Percentiles rank a stretch among this genome's conserved stretches.
These are phyloP conservation scores for Sarcophaga carnaria DNA, from an alignment of 2,888 invertebrate genomes.

Conservation along the genomic window DNA sequence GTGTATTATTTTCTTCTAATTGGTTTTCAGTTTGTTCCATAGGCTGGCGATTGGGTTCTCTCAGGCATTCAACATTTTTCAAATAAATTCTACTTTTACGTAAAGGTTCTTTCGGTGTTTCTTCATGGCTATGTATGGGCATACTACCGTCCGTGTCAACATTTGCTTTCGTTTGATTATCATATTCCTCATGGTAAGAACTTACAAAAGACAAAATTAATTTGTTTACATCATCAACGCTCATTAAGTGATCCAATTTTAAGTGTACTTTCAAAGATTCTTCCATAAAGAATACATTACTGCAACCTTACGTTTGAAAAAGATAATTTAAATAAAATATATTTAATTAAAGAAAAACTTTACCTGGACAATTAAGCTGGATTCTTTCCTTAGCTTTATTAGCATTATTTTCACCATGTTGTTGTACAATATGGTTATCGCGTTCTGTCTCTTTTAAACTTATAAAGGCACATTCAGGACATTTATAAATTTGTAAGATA, in stretches of 20 bases:
- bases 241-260: slow-evolving; percentile 87
- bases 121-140: background rate
- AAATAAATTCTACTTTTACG: slow-evolving; percentile 79
- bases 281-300: slow-evolving; percentile 85
- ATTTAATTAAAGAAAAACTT: slow-evolving; percentile 7
- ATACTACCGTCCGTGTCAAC: background rate
- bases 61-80: slow-evolving; percentile 80
- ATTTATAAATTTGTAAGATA: slow-evolving; percentile 72
- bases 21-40: slow-evolving; percentile 70
- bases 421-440: slow-evolving; percentile 61
- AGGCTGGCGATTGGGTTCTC: slow-evolving; percentile 76
- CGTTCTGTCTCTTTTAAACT: slow-evolving; percentile 73
- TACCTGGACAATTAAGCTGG: slow-evolving; percentile 85
- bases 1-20: slow-evolving; percentile 54
- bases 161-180: background rate
- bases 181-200: background rate
- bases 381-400: slow-evolving; percentile 14
- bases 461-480: slow-evolving; percentile 78
- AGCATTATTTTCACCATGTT: slow-evolving; percentile 65
- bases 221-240: slow-evolving; percentile 82
- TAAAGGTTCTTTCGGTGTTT: slow-evolving; percentile 65
- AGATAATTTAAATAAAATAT: background rate
- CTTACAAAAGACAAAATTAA: slow-evolving; percentile 18
- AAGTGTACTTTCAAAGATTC: slow-evolving; percentile 86
- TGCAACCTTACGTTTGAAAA: slow-evolving; percentile 82